These are phyloP conservation scores for Ophioninae sp. DNA, from an alignment of 2,888 invertebrate genomes.

Conservation along the genomic window DNA sequence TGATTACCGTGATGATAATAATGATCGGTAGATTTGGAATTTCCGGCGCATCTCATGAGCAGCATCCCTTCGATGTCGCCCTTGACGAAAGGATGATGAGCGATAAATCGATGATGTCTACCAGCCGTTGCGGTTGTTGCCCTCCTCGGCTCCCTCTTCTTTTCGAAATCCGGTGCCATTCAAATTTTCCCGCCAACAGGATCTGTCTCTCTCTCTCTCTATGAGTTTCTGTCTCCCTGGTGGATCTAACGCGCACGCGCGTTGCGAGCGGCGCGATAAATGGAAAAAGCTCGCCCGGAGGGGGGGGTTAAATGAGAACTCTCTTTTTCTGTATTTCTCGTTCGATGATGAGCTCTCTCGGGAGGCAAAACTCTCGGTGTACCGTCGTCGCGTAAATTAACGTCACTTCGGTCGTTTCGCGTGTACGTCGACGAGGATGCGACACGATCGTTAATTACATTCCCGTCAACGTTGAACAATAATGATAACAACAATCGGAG, in stretches of 20 bases:
- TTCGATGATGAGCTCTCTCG: background rate
- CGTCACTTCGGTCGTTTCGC: background rate
- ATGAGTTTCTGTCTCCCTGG: background rate
- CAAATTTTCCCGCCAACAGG: slow-evolving; percentile 61
- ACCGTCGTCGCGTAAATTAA: background rate
- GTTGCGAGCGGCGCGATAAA: slow-evolving; percentile 3
- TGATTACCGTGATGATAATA: slow-evolving; percentile 74
- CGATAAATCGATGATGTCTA: slow-evolving; percentile 51
- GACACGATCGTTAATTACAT: slow-evolving; percentile 29
- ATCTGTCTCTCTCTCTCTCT: background rate
- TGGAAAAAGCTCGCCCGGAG: background rate
- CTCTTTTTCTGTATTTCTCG: background rate
- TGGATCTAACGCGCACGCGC: slow-evolving; percentile 5
- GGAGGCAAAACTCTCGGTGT: background rate
- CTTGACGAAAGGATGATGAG: slow-evolving; percentile 37
- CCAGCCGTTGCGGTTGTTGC: slow-evolving; percentile 61
- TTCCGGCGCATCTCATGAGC: slow-evolving; percentile 71
- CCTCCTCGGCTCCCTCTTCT: slow-evolving; percentile 74
- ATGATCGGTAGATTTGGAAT: slow-evolving; percentile 67
- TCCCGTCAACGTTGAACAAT: slow-evolving; percentile 26
- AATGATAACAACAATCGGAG: slow-evolving; percentile 27
- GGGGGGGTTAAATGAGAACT: background rate
- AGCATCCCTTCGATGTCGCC: slow-evolving; percentile 73
- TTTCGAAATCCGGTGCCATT: slow-evolving; percentile 78
- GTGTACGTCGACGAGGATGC: slow-evolving; percentile 1